These are phyloP conservation scores for Asarcornis scutulata DNA, from an alignment of 2,113 vertebrate genomes.

Conservation along the genomic window DNA sequence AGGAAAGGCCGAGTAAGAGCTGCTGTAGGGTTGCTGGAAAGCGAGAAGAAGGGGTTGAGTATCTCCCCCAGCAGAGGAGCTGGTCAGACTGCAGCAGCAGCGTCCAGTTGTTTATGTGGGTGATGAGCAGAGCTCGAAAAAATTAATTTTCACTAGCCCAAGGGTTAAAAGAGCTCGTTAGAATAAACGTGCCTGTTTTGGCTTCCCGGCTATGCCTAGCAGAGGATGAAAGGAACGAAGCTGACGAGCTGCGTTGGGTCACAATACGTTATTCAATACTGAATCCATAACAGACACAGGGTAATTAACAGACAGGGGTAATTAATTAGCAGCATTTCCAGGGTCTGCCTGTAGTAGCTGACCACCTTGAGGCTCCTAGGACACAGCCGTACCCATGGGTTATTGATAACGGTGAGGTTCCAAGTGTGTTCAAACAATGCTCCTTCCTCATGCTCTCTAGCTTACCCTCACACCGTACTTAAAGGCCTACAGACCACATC, in stretches of 20 bases:
- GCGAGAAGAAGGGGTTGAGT: neutral
- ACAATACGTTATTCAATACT: neutral
- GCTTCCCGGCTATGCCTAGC: neutral
- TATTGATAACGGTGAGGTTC: neutral
- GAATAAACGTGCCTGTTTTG: neutral
- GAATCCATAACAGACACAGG: neutral
- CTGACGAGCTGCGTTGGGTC: accelerated
- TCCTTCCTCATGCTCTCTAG: neutral
- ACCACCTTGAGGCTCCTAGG: neutral
- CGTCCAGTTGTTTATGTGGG: neutral
- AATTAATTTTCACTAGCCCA: neutral
- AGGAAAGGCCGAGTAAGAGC: neutral
- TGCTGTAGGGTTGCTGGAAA: neutral
- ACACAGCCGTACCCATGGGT: accelerated
- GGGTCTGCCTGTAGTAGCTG: neutral
- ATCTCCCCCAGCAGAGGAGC: neutral
- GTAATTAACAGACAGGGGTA: neutral
- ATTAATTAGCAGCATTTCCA: neutral
- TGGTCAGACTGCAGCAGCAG: accelerated
- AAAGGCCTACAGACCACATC: neutral
- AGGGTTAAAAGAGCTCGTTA: neutral
- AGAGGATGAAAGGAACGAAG: constrained; percentile 5
- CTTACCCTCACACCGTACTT: accelerated
- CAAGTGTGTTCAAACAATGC: neutral
- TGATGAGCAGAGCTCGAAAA: neutral